Evolutionary conservation across 30 jellyfish, hydroid and myxozoan genomes (phyloP).

Genomic region (Aurelia sp.): DNA sequence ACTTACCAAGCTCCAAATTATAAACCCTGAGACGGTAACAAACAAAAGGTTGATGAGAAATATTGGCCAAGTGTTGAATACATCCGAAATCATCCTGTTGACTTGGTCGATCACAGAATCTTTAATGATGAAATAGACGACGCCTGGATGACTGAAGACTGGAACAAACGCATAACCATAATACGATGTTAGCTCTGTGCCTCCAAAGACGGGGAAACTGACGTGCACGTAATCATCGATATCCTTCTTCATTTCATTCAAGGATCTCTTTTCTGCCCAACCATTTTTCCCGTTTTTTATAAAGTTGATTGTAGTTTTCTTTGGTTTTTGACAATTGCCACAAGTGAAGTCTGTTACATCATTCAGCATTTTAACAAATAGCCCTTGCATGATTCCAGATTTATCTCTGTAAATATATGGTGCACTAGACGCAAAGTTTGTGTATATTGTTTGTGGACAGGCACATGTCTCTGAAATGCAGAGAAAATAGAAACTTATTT

Average conservation of each 20-base stretch:
- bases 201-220: slow-evolving; percentile 76
- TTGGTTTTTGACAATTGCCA: slow-evolving; percentile 42
- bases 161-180: slow-evolving; percentile 75
- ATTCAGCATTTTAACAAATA: slow-evolving; percentile 38
- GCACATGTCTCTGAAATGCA: slow-evolving; percentile 70
- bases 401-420: slow-evolving; percentile 73
- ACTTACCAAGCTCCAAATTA: slow-evolving; percentile 74
- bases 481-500: no score
- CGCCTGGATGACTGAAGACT: slow-evolving; percentile 75
- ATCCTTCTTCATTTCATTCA: slow-evolving; percentile 52
- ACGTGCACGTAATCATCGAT: slow-evolving; percentile 55
- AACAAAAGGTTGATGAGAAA: slow-evolving; percentile 56
- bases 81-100: slow-evolving; percentile 13
- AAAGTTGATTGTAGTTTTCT: slow-evolving; percentile 36
- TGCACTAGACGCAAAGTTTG: slow-evolving; percentile 67
- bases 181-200: slow-evolving; percentile 29
- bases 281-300: slow-evolving; percentile 70
- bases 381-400: slow-evolving; percentile 57
- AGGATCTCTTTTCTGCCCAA: slow-evolving; percentile 67
- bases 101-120: slow-evolving; percentile 28
- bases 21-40: slow-evolving; percentile 51
- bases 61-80: slow-evolving; percentile 67
- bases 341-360: slow-evolving; percentile 46
- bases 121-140: slow-evolving; percentile 55
- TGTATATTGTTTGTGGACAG: slow-evolving; percentile 62